Evolutionary conservation across 1,140 invertebrate species (phyloP), one percentile per base, ranked within the genome.

Genomic region (Physella acuta): DNA sequence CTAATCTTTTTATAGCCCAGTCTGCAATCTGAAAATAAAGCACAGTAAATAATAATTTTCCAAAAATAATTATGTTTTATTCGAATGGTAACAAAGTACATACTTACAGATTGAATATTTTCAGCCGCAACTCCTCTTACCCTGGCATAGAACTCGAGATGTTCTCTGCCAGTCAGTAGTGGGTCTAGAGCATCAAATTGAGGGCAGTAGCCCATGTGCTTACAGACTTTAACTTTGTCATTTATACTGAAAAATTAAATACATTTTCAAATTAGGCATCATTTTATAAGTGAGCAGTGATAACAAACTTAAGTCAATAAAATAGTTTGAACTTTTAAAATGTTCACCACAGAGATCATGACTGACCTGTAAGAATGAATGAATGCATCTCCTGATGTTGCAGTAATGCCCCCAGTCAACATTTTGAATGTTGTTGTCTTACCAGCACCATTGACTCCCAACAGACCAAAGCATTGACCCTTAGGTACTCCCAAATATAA

Each of bases 391-490:
- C 92, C 92, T 34, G 80, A 82, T 17, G 90, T 88, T 14, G 90
- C 83, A 39, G 82, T 74, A 51, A 90, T 72, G 63, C 84, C 81
- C 20, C 94, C 94, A 0, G 94, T 95, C 68, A 90, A 75, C 87
- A 89, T 89, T 77, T 91, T 91, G 75, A 96, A 95, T 5, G 92
- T 94, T 16, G 92, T 92, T 4, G 93, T 94, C 85, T 97, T 97
- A 3, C 94, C 94, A 4, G 94, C 94, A 0, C 94, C 94, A 78
- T 92, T 91, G 0, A 92, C 87, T 31, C 93, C 93, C 1, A 94
- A 79, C 24, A 94, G 85, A 2, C 93, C 93, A 85, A 94, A 94
- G 81, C 93, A 94, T 84, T 93, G 91, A 1, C 91, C 91, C n/a
- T 87, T 85, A 55, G 88, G 86, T 0, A 93, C 90, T 0, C 89